These are phyloP conservation scores for Paralichthys olivaceus DNA, from an alignment of 2,113 vertebrate genomes.

Conservation along the genomic window DNA sequence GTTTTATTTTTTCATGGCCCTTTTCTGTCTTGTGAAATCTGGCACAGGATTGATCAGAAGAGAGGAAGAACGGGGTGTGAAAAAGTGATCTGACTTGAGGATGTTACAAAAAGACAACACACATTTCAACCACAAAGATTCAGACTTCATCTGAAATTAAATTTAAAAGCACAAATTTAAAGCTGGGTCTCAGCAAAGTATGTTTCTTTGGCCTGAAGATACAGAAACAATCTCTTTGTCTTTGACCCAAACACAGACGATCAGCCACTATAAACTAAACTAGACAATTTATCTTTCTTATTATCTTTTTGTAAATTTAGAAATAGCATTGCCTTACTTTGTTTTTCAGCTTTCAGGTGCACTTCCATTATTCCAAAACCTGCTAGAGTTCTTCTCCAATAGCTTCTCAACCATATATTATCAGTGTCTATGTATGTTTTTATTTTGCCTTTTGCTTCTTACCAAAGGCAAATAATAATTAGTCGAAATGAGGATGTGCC, in stretches of 20 bases:
- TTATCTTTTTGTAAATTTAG: no score
- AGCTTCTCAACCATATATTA: no score
- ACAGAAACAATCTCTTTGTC: not conserved
- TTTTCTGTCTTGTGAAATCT: constrained; percentile 21
- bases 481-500: not conserved
- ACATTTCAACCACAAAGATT: not conserved
- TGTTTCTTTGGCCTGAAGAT: not conserved
- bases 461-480: not conserved
- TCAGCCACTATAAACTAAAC: not conserved
- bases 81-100: not conserved
- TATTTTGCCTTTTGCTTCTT: not conserved
- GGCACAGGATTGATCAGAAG: constrained; percentile 11
- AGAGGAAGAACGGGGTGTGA: constrained; percentile 2
- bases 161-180: not conserved
- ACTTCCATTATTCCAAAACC: no score
- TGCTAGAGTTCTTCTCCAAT: no score
- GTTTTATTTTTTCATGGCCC: constrained; percentile 11
- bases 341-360: no score
- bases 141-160: constrained; percentile 3
- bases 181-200: not conserved
- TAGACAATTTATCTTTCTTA: no score
- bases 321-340: no score
- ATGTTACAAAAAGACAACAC: not conserved
- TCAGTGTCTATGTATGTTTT: not conserved
- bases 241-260: no score